Conservation (phyloP, 2,797 vertebrate genomes). For the Propithecus deckenii region DNA sequence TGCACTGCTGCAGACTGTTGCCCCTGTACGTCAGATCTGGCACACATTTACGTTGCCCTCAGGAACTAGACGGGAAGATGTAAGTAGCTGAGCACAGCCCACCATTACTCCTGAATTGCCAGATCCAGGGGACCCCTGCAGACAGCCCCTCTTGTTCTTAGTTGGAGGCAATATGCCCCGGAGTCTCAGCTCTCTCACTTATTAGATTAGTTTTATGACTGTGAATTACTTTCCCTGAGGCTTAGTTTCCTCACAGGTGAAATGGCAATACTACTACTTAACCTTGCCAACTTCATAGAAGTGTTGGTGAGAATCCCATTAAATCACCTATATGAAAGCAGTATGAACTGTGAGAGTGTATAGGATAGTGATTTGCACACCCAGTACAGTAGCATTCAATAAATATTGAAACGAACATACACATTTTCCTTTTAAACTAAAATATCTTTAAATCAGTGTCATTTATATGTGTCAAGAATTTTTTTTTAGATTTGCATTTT, state of each 20-base stretch:
- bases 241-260: neutral
- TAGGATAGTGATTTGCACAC: accelerated
- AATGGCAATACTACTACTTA: neutral
- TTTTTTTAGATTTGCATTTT: neutral
- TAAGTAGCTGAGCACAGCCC: neutral
- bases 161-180: neutral
- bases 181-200: neutral
- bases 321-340: neutral
- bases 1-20: accelerated
- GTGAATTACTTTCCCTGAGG: neutral
- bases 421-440: neutral
- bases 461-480: neutral
- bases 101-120: neutral
- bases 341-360: accelerated
- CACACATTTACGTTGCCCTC: accelerated
- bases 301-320: neutral
- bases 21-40: accelerated
- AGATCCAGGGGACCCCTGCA: neutral
- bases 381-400: neutral
- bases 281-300: neutral
- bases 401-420: neutral
- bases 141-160: too few relatives aligned
- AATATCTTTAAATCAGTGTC: neutral
- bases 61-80: accelerated
- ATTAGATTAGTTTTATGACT: neutral